Evolutionary conservation across 2,888 invertebrate species (phyloP).

Genomic region (Dynastes hyllus): DNA sequence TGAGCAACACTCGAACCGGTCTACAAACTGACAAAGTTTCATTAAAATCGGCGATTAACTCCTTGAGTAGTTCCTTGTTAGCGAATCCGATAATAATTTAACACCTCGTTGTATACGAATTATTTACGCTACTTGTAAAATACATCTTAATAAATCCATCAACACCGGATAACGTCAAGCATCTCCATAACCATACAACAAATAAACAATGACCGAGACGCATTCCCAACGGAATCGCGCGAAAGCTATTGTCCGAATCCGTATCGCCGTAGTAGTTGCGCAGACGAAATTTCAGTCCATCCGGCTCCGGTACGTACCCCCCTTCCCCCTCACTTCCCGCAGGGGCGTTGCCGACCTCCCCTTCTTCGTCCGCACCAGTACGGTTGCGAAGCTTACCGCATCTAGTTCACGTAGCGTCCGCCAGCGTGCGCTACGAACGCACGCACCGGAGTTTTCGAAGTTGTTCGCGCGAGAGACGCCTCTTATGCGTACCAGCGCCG

Average conservation of each 20-base stretch:
- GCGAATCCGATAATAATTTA: too few species aligned
- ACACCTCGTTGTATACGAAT: too few species aligned
- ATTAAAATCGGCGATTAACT: too few species aligned
- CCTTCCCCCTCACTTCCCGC: slow-evolving; percentile 46
- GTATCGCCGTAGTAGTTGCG: slow-evolving; percentile 59
- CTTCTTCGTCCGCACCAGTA: slow-evolving; percentile 62
- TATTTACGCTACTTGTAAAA: too few species aligned
- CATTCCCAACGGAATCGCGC: background rate
- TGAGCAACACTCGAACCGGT: too few species aligned
- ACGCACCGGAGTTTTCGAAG: slow-evolving; percentile 60
- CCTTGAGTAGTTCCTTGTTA: too few species aligned
- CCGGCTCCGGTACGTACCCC: slow-evolving; percentile 46
- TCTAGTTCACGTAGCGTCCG: slow-evolving; percentile 64
- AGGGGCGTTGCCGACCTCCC: slow-evolving; percentile 36
- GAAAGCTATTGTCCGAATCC: slow-evolving; percentile 37
- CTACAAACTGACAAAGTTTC: too few species aligned
- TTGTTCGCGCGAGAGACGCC: slow-evolving; percentile 57
- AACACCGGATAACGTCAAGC: background rate
- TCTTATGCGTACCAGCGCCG: slow-evolving; percentile 21
- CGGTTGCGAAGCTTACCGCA: slow-evolving; percentile 66
- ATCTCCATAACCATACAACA: background rate
- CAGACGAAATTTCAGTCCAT: slow-evolving; percentile 58
- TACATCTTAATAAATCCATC: background rate
- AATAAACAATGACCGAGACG: slow-evolving; percentile 1
- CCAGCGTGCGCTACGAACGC: slow-evolving; percentile 60